A percentile compares a stretch with the other conserved stretches of the same genome.
Evolutionary conservation across 2,888 invertebrate species (phyloP).

Genomic region (Vanessa cardui): DNA sequence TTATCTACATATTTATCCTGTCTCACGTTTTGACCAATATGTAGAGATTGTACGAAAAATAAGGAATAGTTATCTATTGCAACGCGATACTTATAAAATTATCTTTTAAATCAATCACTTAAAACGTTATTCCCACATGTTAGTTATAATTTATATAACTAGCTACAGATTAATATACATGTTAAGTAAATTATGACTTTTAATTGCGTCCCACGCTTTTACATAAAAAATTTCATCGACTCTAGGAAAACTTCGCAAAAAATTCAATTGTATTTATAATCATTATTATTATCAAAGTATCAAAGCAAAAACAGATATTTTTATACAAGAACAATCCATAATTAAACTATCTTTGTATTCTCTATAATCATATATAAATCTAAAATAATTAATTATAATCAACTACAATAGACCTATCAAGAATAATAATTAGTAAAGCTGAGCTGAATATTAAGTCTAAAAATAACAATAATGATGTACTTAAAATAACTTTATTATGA

Average conservation of each 20-base stretch:
- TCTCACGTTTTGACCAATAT: too few relatives aligned
- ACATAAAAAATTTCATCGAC: not conserved
- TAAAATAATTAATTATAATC: too few relatives aligned
- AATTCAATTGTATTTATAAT: not conserved
- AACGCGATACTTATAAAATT: too few relatives aligned
- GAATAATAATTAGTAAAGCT: not conserved
- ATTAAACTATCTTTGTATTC: not conserved
- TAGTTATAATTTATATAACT: too few relatives aligned
- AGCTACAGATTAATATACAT: too few relatives aligned
- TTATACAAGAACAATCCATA: not conserved
- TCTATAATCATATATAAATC: not conserved
- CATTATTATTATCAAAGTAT: not conserved
- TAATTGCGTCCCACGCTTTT: too few relatives aligned
- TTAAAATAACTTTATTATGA: conserved; percentile 49
- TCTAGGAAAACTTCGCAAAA: conserved; percentile 1
- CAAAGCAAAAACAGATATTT: not conserved
- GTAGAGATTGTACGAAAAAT: too few relatives aligned
- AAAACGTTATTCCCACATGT: too few relatives aligned
- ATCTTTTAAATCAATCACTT: too few relatives aligned
- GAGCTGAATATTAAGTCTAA: not conserved
- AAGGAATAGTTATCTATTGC: too few relatives aligned
- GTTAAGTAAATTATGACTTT: not conserved
- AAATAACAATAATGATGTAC: conserved; percentile 17
- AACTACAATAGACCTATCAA: too few relatives aligned
- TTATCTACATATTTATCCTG: too few relatives aligned